These are phyloP conservation scores for Lissonota sp. DNA, from an alignment of 2,888 invertebrate genomes.

Conservation along the genomic window DNA sequence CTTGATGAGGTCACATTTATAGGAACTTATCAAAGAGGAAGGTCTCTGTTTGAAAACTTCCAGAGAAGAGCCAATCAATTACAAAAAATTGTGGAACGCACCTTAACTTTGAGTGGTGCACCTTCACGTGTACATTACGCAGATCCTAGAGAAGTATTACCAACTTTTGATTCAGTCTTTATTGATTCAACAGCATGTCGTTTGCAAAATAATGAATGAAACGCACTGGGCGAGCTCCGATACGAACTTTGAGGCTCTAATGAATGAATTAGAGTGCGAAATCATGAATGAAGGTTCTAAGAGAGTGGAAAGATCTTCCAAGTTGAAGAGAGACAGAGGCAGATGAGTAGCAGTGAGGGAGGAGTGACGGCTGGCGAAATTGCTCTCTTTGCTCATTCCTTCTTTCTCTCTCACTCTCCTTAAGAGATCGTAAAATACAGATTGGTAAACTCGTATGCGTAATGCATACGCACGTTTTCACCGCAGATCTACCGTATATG, in stretches of 20 bases:
- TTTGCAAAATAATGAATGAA: conserved; percentile 40
- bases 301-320: conserved; percentile 41
- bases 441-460: too few species aligned
- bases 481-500: too few species aligned
- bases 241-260: conserved; percentile 36
- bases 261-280: conserved; percentile 61
- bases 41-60: too few species aligned
- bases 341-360: conserved; percentile 69
- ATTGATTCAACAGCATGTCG: neutral
- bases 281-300: conserved; percentile 64
- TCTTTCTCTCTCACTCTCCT: neutral
- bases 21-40: too few species aligned
- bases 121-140: too few species aligned
- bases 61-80: too few species aligned
- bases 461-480: too few species aligned
- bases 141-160: too few species aligned
- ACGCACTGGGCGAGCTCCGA: conserved; percentile 34
- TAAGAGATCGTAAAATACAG: too few species aligned
- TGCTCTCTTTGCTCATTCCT: conserved; percentile 44
- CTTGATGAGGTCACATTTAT: too few species aligned
- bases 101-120: too few species aligned
- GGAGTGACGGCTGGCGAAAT: conserved; percentile 65
- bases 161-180: neutral
- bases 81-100: too few species aligned
- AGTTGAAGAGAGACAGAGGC: conserved; percentile 43